Evolutionary conservation across 2,888 invertebrate species (phyloP).

Genomic region (Andrena hattorfiana): DNA sequence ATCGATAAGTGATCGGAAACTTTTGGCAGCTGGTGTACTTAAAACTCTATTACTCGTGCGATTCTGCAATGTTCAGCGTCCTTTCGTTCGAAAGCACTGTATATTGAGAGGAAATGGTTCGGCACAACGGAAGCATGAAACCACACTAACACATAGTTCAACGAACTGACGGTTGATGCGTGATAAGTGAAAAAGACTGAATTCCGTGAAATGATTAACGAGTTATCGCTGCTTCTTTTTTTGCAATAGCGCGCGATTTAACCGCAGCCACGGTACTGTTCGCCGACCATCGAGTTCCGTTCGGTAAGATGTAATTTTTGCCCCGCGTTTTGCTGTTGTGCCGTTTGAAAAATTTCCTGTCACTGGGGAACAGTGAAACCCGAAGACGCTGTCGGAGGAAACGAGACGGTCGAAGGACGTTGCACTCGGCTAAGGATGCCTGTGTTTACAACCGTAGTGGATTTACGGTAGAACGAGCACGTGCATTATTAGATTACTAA

Average conservation of each 20-base stretch:
- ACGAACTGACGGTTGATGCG: background rate
- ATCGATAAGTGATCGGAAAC: no score
- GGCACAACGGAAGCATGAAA: no score
- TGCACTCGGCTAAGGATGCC: conserved; percentile 33
- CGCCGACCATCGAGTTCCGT: conserved; percentile 10
- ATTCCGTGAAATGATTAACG: conserved; percentile 20
- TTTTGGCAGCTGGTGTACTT: no score
- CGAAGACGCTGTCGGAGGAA: conserved; percentile 14
- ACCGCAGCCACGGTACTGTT: background rate
- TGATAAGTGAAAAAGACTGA: background rate
- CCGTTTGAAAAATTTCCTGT: conserved; percentile 37
- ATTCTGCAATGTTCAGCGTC: no score
- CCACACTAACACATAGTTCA: background rate
- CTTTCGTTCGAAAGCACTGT: no score
- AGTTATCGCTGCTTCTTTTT: background rate
- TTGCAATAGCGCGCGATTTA: background rate
- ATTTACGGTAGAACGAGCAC: conserved; percentile 57
- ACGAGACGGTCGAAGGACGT: conserved; percentile 46
- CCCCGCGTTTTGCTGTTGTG: conserved; percentile 1
- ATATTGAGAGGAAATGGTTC: no score
- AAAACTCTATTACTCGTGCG: no score
- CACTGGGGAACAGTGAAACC: conserved; percentile 8
- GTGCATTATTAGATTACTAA: conserved; percentile 42
- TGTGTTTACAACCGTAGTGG: conserved; percentile 37
- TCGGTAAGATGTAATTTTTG: conserved; percentile 29